A percentile compares a stretch with the other conserved stretches of the same genome.
Evolutionary conservation across 2,797 vertebrate species (phyloP).

Genomic region (Avahi laniger): DNA sequence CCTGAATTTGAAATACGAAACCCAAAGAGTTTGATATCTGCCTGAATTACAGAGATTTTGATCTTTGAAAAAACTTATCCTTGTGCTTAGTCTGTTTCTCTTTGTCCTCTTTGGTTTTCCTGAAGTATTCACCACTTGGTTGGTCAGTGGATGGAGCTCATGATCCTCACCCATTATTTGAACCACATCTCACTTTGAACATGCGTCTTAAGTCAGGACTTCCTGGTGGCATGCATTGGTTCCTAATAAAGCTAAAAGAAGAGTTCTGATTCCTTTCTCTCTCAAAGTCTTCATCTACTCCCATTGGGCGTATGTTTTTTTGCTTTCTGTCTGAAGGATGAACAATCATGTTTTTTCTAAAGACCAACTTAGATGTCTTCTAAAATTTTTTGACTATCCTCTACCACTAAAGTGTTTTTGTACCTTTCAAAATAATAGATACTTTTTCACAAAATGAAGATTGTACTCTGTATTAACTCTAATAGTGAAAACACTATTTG

Average conservation of each 20-base stretch:
- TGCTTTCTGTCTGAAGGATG: neutral
- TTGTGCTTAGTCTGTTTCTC: neutral
- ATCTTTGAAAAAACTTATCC: neutral
- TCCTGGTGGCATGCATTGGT: neutral
- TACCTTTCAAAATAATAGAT: neutral
- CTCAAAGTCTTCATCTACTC: neutral
- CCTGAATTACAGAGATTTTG: neutral
- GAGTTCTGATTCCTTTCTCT: neutral
- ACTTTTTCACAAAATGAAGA: neutral
- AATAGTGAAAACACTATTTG: neutral
- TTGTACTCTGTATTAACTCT: neutral
- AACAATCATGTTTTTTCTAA: neutral
- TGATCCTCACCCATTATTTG: neutral
- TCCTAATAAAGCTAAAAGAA: neutral
- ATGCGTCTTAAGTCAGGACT: neutral
- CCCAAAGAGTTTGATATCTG: neutral
- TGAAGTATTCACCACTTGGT: neutral
- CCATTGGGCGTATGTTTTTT: neutral
- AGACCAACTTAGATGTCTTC: neutral
- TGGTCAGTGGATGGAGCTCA: neutral
- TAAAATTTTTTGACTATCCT: neutral
- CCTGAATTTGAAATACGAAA: conserved; percentile 34
- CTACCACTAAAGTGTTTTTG: neutral
- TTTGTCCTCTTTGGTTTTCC: neutral
- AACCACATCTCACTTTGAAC: neutral